phyloP scores from a whole-genome alignment of 2,888 invertebrate genomes.

The Cybosia mesomella region DNA sequence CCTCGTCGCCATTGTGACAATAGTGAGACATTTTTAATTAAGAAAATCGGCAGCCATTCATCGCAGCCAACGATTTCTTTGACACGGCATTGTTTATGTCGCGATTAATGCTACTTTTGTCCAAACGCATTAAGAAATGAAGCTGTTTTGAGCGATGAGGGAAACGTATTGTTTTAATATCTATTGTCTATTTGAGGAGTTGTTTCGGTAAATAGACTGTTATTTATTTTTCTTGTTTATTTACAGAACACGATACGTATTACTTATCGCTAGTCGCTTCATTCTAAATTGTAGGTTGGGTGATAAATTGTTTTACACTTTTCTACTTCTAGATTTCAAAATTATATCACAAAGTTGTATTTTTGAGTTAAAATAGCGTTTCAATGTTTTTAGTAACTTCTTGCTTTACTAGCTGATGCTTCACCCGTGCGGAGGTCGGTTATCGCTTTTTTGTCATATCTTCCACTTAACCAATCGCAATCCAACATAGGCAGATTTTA shows the following conservation, averaged over 20 bases:
- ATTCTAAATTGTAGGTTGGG: not conserved
- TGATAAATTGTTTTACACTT: not conserved
- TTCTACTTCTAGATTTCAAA: not conserved
- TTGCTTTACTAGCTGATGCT: no score
- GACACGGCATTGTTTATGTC: slow-evolving; percentile 69
- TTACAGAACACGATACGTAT: not conserved
- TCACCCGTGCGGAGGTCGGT: no score
- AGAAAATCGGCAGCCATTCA: slow-evolving; percentile 75
- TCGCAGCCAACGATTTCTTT: slow-evolving; percentile 75
- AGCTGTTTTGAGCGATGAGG: slow-evolving; percentile 27
- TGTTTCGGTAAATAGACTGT: slow-evolving; percentile 12
- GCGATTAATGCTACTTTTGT: slow-evolving; percentile 65
- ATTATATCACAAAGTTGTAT: no score
- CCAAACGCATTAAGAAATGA: slow-evolving; percentile 75
- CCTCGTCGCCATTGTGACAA: slow-evolving; percentile 61
- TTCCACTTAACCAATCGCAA: no score
- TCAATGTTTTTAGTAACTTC: no score
- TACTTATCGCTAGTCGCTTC: not conserved
- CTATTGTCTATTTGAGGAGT: slow-evolving; percentile 7
- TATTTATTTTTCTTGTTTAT: slow-evolving; percentile 10
- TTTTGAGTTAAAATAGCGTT: no score
- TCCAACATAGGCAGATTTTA: no score
- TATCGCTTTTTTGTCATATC: no score
- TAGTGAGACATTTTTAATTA: slow-evolving; percentile 84
- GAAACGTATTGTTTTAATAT: slow-evolving; percentile 21